Conservation (phyloP, 2,888 invertebrate species). For the Drosophila anceps region DNA sequence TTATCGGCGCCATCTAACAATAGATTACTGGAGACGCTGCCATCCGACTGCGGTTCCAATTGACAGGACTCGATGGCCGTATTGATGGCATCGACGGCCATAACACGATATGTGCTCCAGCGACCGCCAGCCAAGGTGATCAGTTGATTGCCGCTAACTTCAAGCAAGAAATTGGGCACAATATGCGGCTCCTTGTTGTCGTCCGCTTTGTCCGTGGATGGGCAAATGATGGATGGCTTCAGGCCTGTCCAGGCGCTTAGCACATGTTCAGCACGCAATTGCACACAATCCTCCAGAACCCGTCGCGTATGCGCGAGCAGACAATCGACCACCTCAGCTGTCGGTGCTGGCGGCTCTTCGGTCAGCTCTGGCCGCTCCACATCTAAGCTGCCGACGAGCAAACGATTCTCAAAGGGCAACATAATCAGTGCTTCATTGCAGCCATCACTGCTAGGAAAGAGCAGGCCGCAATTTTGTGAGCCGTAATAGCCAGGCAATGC, state of each 20-base stretch:
- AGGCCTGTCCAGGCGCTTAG: constrained; percentile 99
- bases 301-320: constrained; percentile 97
- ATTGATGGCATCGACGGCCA: constrained; percentile 98
- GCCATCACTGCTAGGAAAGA: constrained; percentile 95
- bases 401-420: constrained; percentile 97
- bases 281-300: constrained; percentile 96
- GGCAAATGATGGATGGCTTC: constrained; percentile 97
- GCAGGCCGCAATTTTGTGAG: constrained; percentile 97
- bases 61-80: constrained; percentile 90
- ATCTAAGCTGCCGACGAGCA: constrained; percentile 98
- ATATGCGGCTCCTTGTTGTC: constrained; percentile 82
- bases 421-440: constrained; percentile 99
- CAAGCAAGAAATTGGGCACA: constrained; percentile 98
- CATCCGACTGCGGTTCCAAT: constrained; percentile 88
- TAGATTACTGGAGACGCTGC: constrained; percentile 94
- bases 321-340: constrained; percentile 98
- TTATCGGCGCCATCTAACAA: constrained; percentile 97
- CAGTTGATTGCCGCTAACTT: constrained; percentile 94
- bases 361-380: constrained; percentile 91
- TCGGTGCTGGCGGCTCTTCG: constrained; percentile 95
- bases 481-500: constrained; percentile 97
- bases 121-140: constrained; percentile 99
- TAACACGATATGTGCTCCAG: constrained; percentile 99
- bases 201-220: constrained; percentile 93
- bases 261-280: constrained; percentile 98